Conservation (phyloP, 2,113 vertebrate species). For the Phyllostomus discolor region DNA sequence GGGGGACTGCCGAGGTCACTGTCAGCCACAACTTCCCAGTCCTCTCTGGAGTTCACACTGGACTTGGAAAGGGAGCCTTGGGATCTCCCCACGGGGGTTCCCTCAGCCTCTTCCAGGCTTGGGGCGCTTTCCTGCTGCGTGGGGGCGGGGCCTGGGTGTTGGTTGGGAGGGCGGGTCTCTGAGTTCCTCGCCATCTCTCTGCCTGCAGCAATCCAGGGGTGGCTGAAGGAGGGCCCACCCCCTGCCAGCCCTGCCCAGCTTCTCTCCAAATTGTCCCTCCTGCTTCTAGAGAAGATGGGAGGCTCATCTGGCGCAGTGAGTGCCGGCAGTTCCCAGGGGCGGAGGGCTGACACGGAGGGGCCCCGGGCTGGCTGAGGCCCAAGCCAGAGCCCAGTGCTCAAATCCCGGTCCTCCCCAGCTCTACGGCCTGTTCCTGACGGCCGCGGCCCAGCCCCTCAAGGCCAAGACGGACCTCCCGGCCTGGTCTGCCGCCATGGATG, state of each 20-base stretch:
- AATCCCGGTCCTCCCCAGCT: constrained; percentile 75
- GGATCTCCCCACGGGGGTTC: neutral
- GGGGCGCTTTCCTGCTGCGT: neutral
- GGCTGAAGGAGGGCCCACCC: constrained; percentile 77
- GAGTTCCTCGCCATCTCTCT: accelerated
- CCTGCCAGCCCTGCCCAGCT: constrained; percentile 82
- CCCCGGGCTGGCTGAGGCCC: neutral
- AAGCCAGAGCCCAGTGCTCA: neutral
- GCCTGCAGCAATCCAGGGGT: constrained; percentile 86
- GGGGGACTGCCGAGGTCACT: neutral
- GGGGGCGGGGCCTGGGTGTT: neutral
- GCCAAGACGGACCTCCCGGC: constrained; percentile 58
- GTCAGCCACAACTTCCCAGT: accelerated
- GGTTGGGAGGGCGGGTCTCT: neutral
- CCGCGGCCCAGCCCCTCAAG: constrained; percentile 84
- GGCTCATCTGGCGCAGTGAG: constrained; percentile 94
- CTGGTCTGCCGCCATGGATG: constrained; percentile 90
- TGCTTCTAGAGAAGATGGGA: constrained; percentile 94
- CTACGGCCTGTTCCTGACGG: constrained; percentile 93
- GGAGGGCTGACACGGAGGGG: neutral
- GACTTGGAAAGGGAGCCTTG: neutral
- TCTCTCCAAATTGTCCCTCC: constrained; percentile 81
- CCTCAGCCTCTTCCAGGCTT: neutral
- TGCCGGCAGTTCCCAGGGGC: neutral
- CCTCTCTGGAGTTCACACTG: neutral